Percentiles rank a stretch among this genome's conserved stretches.
phyloP scores from a whole-genome alignment of 2,113 vertebrate species.

The Hyperopisus bebe region DNA sequence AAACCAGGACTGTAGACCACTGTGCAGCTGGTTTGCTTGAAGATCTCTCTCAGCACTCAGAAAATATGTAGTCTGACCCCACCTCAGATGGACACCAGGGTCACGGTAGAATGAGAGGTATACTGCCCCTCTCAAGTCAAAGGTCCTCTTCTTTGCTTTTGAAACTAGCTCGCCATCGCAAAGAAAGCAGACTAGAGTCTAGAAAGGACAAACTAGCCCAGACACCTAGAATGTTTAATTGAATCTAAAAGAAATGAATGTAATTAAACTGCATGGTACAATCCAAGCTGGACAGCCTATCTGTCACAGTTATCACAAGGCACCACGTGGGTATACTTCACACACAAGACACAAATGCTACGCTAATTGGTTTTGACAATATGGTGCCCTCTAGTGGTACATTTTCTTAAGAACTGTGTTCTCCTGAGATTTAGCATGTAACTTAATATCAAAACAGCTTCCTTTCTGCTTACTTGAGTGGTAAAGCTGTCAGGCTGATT shows the following conservation, averaged over 20 bases:
- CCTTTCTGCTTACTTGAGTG: not conserved
- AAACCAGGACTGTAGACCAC: not conserved
- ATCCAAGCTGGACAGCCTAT: not conserved
- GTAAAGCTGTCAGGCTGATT: not conserved
- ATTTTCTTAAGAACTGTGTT: not conserved
- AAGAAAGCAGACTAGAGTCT: not conserved
- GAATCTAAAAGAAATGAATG: not conserved
- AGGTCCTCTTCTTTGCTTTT: not conserved
- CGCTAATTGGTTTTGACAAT: constrained; percentile 9
- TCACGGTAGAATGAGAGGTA: not conserved
- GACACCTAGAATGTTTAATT: not conserved
- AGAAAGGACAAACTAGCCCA: not conserved
- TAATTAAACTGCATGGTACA: not conserved
- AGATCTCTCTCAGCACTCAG: not conserved
- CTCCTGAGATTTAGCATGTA: not conserved
- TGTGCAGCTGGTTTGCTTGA: not conserved
- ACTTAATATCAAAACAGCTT: not conserved
- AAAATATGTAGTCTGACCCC: not conserved
- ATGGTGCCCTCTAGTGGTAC: constrained; percentile 8
- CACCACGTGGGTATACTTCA: not conserved
- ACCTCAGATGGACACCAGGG: not conserved
- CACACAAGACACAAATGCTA: not conserved
- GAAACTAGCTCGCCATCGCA: not conserved
- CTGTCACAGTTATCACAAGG: not conserved
- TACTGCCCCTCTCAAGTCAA: not conserved